These are phyloP conservation scores for Pardalotus punctatus DNA, from an alignment of 2,113 vertebrate species.

Conservation along the genomic window DNA sequence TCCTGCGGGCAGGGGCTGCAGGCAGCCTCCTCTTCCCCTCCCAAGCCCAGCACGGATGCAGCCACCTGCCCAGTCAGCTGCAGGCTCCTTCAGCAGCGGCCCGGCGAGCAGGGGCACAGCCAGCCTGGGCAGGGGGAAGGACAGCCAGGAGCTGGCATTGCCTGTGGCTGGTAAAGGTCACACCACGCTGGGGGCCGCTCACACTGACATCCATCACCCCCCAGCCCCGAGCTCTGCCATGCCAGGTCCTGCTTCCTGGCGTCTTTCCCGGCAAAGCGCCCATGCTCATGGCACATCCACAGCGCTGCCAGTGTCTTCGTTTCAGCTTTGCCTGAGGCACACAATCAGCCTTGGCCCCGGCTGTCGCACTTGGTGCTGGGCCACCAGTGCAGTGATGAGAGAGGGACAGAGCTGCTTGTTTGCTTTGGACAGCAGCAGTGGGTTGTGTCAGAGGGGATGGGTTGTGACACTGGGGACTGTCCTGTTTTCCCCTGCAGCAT, in stretches of 20 bases:
- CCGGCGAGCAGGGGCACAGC: not conserved
- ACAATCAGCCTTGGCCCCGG: not conserved
- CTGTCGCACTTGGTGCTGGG: not conserved
- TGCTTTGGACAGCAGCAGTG: not conserved
- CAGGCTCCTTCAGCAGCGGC: not conserved
- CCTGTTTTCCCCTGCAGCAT: not conserved
- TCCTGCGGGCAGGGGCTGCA: not conserved
- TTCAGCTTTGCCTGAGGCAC: not conserved
- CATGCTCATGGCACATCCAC: not conserved
- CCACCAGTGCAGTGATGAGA: not conserved
- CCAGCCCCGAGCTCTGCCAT: not conserved
- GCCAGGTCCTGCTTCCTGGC: not conserved
- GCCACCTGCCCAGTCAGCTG: not conserved
- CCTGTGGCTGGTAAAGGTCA: not conserved
- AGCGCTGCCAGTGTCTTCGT: fast-evolving
- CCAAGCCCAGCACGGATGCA: fast-evolving
- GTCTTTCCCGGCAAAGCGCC: not conserved
- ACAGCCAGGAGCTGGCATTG: not conserved
- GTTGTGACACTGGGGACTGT: conserved; percentile 23
- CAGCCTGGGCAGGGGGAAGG: not conserved
- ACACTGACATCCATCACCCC: not conserved
- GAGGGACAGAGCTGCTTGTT: not conserved
- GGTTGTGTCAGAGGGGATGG: not conserved
- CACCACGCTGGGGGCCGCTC: fast-evolving
- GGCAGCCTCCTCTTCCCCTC: not conserved